A percentile compares a stretch with the other conserved stretches of the same genome.
These are phyloP conservation scores for Callochromis pleurospilus DNA, from an alignment of 2,113 vertebrate species.

Conservation along the genomic window DNA sequence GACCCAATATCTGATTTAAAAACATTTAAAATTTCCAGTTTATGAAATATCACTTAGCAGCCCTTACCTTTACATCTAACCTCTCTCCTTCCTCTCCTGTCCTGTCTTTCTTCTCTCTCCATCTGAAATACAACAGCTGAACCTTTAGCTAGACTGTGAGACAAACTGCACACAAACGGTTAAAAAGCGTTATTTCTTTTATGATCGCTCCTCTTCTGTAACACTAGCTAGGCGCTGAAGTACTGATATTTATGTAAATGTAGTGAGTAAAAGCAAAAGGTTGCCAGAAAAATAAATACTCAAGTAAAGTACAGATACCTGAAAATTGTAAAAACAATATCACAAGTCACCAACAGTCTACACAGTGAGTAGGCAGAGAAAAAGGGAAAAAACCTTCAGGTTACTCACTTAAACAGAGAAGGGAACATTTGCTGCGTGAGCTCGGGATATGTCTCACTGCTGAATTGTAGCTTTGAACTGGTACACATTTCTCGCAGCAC, in stretches of 20 bases:
- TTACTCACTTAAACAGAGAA: not conserved
- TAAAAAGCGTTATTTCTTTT: not conserved
- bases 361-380: not conserved
- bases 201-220: not conserved
- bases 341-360: not conserved
- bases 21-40: not conserved
- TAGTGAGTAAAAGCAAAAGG: not conserved
- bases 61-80: not conserved
- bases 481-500: not conserved
- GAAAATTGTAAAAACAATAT: not conserved
- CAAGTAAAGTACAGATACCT: not conserved
- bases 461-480: not conserved
- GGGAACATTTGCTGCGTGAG: too few relatives aligned
- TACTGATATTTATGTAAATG: not conserved
- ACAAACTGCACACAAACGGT: not conserved
- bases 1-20: not conserved
- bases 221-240: accelerated
- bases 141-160: not conserved
- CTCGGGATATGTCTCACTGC: not conserved
- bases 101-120: not conserved
- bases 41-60: not conserved
- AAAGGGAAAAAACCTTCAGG: not conserved
- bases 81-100: not conserved
- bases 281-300: not conserved
- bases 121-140: not conserved